Base-by-base conservation (phyloP, 1,140 invertebrate species). In the Xylocopa sonorina region DNA sequence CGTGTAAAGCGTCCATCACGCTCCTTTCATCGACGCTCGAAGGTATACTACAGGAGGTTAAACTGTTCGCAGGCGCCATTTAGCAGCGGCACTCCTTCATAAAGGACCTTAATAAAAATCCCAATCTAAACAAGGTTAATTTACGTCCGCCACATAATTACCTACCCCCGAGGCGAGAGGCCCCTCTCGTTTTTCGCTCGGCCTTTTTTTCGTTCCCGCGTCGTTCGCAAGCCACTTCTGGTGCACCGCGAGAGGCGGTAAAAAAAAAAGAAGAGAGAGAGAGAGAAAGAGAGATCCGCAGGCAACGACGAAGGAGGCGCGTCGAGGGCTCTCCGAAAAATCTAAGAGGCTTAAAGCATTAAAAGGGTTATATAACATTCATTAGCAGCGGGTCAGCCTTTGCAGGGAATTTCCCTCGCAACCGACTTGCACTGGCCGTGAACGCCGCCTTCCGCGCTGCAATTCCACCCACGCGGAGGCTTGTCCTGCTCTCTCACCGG, bases 281-380 rank as follows among this genome's bases (percentile, higher is more conserved):
- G 58, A 24, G 34, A 38, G 58, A 18, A 50, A 46, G 80, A 38
- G 38, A 71, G 46, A 48, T 78, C 16, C 58, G 57, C 60, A 68
- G 60, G 68, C 66, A 81, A n/a, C 29, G 21, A 67, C 62, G 53
- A 81, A 77, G 72, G 60, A 82, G 68, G 67, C 63, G 81, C 60
- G 77, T 89, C 80, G 86, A 91, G 89, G 85, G 90, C 89, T 77
- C 87, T 91, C 89, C 92, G 89, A 92, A 93, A 92, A 93, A 93
- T 92, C 91, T 91, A 92, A 93, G 90, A 93, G 92, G 91, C 91
- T 92, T 92, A 92, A 93, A 92, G 91, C 91, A 92, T 93, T 92
- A 93, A 93, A 93, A 92, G 92, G 92, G 92, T 93, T 92, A 93
- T 92, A 92, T 91, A 93, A 93, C 92, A 93, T 93, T 93, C 91